A percentile compares a stretch with the other conserved stretches of the same genome.
Conservation (phyloP, 2,797 vertebrate species). For the Myotis vivesi region DNA sequence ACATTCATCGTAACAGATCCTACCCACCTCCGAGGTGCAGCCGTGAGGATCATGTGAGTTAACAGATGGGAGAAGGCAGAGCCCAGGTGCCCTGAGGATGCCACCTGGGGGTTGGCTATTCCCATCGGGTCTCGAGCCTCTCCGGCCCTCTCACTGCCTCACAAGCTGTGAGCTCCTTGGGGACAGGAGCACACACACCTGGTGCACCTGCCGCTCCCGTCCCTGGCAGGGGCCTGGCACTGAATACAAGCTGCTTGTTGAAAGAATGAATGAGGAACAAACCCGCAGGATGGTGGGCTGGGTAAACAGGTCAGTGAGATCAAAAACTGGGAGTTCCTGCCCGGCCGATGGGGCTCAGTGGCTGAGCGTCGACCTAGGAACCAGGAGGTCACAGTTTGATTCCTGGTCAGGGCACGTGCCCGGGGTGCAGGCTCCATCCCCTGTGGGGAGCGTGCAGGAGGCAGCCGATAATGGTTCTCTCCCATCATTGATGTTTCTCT, state of each 20-base stretch:
- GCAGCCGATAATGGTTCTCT: no score
- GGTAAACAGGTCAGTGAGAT: background rate
- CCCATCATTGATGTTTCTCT: no score
- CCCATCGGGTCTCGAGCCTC: background rate
- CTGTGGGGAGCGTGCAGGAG: no score
- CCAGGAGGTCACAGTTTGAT: no score
- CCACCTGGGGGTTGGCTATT: rapidly evolving
- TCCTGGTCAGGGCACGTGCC: no score
- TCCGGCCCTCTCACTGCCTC: rapidly evolving
- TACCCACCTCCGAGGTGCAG: background rate
- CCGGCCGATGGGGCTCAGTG: no score
- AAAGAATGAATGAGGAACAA: constrained; percentile 32
- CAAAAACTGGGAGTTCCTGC: background rate
- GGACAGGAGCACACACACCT: rapidly evolving
- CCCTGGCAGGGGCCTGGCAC: background rate
- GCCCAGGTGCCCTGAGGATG: background rate
- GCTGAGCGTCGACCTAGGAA: no score
- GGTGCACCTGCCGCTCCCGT: background rate
- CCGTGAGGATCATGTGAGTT: no score
- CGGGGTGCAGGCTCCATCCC: no score
- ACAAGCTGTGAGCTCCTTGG: background rate
- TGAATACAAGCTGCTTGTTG: background rate
- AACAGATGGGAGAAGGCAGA: background rate
- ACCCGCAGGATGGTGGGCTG: background rate
- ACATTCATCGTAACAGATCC: background rate